A percentile compares a stretch with the other conserved stretches of the same genome.
Evolutionary conservation across 2,797 vertebrate genomes (phyloP).

Genomic region (Periophthalmus magnuspinnatus): DNA sequence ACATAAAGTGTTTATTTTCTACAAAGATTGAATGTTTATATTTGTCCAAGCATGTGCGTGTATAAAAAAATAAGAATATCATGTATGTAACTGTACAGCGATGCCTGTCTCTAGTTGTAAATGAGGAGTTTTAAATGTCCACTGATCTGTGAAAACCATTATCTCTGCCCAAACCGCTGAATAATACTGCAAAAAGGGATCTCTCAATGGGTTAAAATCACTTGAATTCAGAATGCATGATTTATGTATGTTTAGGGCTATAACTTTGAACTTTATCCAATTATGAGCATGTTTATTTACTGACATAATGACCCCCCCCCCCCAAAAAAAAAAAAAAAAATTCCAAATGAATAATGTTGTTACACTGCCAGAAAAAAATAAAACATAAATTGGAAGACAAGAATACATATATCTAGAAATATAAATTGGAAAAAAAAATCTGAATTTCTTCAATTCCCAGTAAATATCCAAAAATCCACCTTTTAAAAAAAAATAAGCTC

Average conservation of each 20-base stretch:
- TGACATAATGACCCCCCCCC: no score
- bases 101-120: conserved; percentile 83
- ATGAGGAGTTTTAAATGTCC: conserved; percentile 82
- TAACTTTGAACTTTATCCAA: no score
- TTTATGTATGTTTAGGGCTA: not conserved
- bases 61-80: conserved; percentile 67
- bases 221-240: not conserved
- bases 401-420: no score
- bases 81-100: conserved; percentile 77
- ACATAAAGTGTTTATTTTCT: conserved; percentile 93
- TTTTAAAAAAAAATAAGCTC: no score
- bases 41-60: conserved; percentile 92
- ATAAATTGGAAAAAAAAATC: no score
- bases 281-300: no score
- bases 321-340: no score
- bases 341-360: not conserved
- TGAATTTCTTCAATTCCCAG: no score
- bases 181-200: conserved; percentile 54
- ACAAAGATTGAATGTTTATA: conserved; percentile 84
- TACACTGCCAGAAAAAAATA: no score
- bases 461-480: no score
- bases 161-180: conserved; percentile 67
- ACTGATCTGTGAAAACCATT: conserved; percentile 77
- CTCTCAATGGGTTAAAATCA: not conserved
- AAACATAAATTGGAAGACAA: no score